Percentiles rank a stretch among this genome's conserved stretches.
Conservation (phyloP, 2,888 invertebrate genomes). For the Resseliella maxima region DNA sequence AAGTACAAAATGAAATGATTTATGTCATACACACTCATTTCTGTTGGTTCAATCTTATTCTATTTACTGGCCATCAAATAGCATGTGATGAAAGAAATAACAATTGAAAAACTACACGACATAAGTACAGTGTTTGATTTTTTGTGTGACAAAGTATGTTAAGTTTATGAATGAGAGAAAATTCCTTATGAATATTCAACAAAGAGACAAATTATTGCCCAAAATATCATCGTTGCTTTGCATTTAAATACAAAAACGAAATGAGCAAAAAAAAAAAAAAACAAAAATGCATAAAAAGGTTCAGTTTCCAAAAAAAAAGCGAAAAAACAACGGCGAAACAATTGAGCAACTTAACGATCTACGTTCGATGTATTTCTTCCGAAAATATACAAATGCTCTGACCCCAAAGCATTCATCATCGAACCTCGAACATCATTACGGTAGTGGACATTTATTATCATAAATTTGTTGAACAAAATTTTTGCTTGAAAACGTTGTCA, state of each 20-base stretch:
- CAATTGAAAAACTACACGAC: not conserved
- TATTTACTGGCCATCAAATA: constrained; percentile 18
- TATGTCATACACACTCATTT: not conserved
- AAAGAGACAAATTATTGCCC: not conserved
- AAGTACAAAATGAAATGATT: not conserved
- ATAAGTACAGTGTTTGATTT: not conserved
- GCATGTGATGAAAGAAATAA: constrained; percentile 8
- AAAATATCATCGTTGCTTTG: not conserved
- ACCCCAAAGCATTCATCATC: constrained; percentile 1
- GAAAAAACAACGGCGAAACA: not conserved
- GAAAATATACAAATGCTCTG: not conserved
- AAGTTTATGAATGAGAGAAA: not conserved
- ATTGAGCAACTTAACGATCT: not conserved
- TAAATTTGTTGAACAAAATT: not conserved
- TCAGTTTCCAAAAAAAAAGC: not conserved
- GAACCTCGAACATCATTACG: not conserved
- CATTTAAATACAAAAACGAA: not conserved
- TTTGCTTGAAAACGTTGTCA: not conserved
- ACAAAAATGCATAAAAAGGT: not conserved
- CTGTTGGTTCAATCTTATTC: not conserved
- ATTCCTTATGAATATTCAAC: not conserved
- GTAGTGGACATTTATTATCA: not conserved
- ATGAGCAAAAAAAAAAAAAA: not conserved
- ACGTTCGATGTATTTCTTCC: not conserved
- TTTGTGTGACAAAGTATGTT: not conserved